A percentile compares a stretch with the other conserved stretches of the same genome.
Conservation (phyloP, 2,888 invertebrate species). For the Acronicta leporina region DNA sequence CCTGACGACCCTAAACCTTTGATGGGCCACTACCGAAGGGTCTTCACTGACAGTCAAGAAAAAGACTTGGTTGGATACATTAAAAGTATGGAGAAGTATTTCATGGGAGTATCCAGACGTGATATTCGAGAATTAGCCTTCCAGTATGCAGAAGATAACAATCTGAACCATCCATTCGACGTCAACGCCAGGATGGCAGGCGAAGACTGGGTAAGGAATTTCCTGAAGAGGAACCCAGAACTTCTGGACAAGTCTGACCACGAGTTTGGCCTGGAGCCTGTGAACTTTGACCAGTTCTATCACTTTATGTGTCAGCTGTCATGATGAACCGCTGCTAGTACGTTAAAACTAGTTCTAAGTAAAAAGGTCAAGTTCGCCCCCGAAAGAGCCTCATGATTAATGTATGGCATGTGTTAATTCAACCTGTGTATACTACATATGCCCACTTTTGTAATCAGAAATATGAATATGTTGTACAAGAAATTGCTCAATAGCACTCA, state of each 20-base stretch:
- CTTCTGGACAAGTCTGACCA: slow-evolving; percentile 77
- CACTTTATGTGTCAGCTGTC: slow-evolving; percentile 86
- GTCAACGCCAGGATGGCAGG: slow-evolving; percentile 86
- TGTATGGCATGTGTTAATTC: slow-evolving; percentile 59
- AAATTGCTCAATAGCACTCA: slow-evolving; percentile 57
- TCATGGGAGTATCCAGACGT: slow-evolving; percentile 84
- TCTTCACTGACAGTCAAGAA: slow-evolving; percentile 85
- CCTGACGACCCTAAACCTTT: slow-evolving; percentile 83
- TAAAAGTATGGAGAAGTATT: slow-evolving; percentile 85
- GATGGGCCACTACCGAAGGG: slow-evolving; percentile 85
- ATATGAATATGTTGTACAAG: slow-evolving; percentile 50
- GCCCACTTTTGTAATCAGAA: slow-evolving; percentile 56
- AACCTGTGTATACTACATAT: slow-evolving; percentile 59
- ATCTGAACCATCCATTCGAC: slow-evolving; percentile 83
- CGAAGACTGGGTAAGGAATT: slow-evolving; percentile 86
- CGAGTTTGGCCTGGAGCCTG: slow-evolving; percentile 81
- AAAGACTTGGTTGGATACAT: slow-evolving; percentile 86
- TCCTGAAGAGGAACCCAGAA: slow-evolving; percentile 84
- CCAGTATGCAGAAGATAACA: slow-evolving; percentile 84
- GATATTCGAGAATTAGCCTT: slow-evolving; percentile 86
- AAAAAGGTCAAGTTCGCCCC: slow-evolving; percentile 72
- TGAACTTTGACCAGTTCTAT: slow-evolving; percentile 86
- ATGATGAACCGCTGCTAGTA: slow-evolving; percentile 72
- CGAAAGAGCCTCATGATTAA: slow-evolving; percentile 69
- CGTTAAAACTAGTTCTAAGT: slow-evolving; percentile 60